Evolutionary conservation across 2,888 invertebrate species (phyloP).

Genomic region (Sarcophaga rosellei): DNA sequence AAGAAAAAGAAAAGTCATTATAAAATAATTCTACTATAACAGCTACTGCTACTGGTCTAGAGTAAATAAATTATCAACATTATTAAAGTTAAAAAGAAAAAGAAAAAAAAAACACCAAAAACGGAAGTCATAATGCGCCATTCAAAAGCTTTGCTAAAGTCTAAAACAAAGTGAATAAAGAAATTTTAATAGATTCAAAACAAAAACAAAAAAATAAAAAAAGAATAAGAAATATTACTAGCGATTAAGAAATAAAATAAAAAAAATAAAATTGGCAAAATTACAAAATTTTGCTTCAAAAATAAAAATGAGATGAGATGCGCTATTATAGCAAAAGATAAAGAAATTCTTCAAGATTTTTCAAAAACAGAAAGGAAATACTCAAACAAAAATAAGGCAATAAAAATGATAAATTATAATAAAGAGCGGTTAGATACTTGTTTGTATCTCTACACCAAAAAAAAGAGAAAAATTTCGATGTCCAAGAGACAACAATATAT

Average conservation of each 20-base stretch:
- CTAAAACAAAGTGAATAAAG: constrained; percentile 6
- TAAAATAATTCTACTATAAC: constrained; percentile 44
- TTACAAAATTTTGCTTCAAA: constrained; percentile 54
- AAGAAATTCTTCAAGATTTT: constrained; percentile 46
- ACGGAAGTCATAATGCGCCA: constrained; percentile 71
- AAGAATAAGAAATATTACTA: constrained; percentile 55
- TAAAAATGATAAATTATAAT: constrained; percentile 39
- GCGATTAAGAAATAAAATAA: constrained; percentile 52
- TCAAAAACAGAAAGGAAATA: not conserved
- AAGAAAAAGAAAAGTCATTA: constrained; percentile 66
- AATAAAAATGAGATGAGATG: constrained; percentile 16
- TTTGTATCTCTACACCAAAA: no score
- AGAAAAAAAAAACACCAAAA: constrained; percentile 37
- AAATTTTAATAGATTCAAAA: not conserved
- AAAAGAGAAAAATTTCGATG: no score
- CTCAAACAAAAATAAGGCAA: constrained; percentile 1
- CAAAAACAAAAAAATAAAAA: constrained; percentile 33
- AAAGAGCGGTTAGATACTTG: no score
- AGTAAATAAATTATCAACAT: constrained; percentile 65
- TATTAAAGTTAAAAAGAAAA: constrained; percentile 54
- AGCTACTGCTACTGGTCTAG: constrained; percentile 11
- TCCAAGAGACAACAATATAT: no score
- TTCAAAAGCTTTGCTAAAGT: constrained; percentile 36
- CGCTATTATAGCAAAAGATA: not conserved
- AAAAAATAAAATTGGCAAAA: constrained; percentile 64